Conservation (phyloP, 2,797 vertebrate species). For the Enteromius radiatus region DNA sequence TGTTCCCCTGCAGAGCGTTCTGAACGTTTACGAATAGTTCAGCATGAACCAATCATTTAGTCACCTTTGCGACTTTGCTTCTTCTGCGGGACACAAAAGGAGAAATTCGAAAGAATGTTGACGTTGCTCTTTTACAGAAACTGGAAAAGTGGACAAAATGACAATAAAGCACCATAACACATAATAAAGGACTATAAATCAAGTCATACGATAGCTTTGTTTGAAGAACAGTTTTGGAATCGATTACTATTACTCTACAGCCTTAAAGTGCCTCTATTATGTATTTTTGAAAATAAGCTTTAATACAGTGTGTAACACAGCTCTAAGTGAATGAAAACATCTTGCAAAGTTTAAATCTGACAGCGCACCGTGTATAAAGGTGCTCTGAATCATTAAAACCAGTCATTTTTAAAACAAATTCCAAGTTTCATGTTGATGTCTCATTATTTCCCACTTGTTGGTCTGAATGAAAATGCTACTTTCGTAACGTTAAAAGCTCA, state of each 20-base stretch:
- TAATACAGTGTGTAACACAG: too few relatives aligned
- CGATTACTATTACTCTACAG: background rate
- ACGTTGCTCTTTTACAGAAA: background rate
- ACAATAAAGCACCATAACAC: background rate
- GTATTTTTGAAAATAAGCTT: too few relatives aligned
- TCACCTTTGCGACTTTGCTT: background rate
- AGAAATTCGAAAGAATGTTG: background rate
- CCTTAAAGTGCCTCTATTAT: too few relatives aligned
- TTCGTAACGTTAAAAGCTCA: too few relatives aligned
- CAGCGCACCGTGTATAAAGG: too few relatives aligned
- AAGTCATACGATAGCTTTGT: background rate
- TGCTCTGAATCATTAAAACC: too few relatives aligned
- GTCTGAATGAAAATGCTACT: too few relatives aligned
- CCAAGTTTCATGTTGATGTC: too few relatives aligned
- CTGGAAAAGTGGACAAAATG: background rate
- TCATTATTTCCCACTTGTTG: too few relatives aligned
- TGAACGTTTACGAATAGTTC: slow-evolving; percentile 5
- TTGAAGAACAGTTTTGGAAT: background rate
- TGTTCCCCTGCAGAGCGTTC: slow-evolving; percentile 16
- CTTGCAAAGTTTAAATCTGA: too few relatives aligned
- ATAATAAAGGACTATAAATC: background rate
- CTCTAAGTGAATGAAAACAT: too few relatives aligned
- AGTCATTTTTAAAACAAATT: too few relatives aligned
- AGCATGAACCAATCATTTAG: background rate
- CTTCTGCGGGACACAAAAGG: background rate